Evolutionary conservation across 2,888 invertebrate genomes (phyloP), one percentile per base, ranked within the genome.

Genomic region (Hoplodrina ambigua): DNA sequence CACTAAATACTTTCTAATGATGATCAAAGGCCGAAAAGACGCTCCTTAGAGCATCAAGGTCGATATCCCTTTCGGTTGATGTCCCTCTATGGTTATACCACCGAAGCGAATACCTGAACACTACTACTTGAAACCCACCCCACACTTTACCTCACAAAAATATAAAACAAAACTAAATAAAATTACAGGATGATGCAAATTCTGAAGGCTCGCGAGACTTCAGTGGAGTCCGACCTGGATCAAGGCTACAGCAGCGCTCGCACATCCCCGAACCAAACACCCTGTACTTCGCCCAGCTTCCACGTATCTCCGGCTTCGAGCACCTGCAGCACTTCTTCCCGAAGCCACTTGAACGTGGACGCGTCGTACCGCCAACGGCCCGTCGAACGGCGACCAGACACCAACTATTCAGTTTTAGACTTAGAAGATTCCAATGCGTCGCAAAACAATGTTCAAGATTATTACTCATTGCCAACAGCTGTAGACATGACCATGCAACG

Each of bases 111-210:
- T 53, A 75, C 67, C 91, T 92, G 91, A 91, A 60, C 0, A 59
- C 0, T 0, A 57, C 17, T 17, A n/a, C 8, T 11, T 1, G 0
- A 59, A 44, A 3, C 11, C 8, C 4, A 54, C 17, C 53, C 10
- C 17, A 33, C 10, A 55, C 10, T 8, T 4, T 10, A 17, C 0
- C 0, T 4, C 11, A 46, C 3, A 54, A 41, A 44, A 44, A 33
- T 33, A 25, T 46, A 19, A 53, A 30, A 46, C 25, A 67, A 25
- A 19, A 4, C 0, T 11, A 49, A 46, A 10, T 54, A 0, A 44
- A 37, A 49, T 87, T 84, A 25, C 93, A 96, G 95, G 72, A 95
- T 96, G 95, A 96, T 95, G 95, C 93, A 93, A 75, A 93, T 93
- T 20, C 78, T 94, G 44, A 94, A 94, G 71, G 89, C 93, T 0